Percentiles rank a stretch among this genome's conserved stretches.
Evolutionary conservation across 2,888 invertebrate genomes (phyloP).

Genomic region (Tachystola acroxantha): DNA sequence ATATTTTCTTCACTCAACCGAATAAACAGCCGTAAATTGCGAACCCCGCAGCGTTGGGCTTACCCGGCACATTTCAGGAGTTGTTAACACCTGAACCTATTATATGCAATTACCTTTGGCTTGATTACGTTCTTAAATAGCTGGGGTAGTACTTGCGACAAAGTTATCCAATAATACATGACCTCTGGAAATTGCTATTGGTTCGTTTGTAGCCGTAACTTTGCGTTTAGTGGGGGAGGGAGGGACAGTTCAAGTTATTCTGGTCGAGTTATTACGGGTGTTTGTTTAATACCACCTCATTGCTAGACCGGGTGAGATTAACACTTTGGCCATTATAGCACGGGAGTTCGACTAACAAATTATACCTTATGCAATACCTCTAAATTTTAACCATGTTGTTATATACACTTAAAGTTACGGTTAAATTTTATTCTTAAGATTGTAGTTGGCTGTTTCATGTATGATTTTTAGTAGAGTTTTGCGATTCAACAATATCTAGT

Average conservation of each 20-base stretch:
- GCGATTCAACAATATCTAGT: no score
- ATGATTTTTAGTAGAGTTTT: no score
- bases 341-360: no score
- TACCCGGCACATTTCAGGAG: slow-evolving; percentile 35
- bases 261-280: slow-evolving; percentile 22
- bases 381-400: no score
- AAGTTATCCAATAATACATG: slow-evolving; percentile 19
- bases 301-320: slow-evolving; percentile 25
- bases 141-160: slow-evolving; percentile 33
- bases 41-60: slow-evolving; percentile 26
- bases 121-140: slow-evolving; percentile 45
- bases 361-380: no score
- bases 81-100: slow-evolving; percentile 54
- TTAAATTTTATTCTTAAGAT: no score
- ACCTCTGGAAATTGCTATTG: slow-evolving; percentile 13
- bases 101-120: slow-evolving; percentile 38
- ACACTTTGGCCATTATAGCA: slow-evolving; percentile 25
- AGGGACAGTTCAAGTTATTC: slow-evolving; percentile 14
- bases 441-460: no score
- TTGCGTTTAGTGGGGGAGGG: slow-evolving; percentile 1
- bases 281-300: slow-evolving; percentile 28
- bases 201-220: slow-evolving; percentile 6
- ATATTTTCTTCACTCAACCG: no score
- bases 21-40: slow-evolving; percentile 23
- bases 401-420: no score